Conservation (phyloP, 2,888 invertebrate species). For the Phalangium opilio region DNA sequence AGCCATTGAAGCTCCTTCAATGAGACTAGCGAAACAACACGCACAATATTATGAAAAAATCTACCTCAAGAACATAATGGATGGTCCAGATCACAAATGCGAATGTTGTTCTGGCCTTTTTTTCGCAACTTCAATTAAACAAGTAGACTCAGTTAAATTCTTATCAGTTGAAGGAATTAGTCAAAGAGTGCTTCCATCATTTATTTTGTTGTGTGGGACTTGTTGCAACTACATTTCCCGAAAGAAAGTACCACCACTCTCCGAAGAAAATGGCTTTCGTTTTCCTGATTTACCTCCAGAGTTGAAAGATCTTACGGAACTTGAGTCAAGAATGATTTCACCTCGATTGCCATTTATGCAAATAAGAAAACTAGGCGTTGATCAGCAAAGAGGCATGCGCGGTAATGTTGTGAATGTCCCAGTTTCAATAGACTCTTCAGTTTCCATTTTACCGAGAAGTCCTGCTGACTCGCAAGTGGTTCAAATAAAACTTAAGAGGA, state of each 20-base stretch:
- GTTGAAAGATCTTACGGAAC: slow-evolving; percentile 1
- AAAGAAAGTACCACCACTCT: too few relatives aligned
- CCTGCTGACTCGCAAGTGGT: too few relatives aligned
- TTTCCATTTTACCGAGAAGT: too few relatives aligned
- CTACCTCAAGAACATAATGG: not conserved
- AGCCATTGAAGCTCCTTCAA: too few relatives aligned
- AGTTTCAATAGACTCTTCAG: slow-evolving; percentile 5
- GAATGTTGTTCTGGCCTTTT: not conserved
- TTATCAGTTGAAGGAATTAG: too few relatives aligned
- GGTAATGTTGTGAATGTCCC: slow-evolving; percentile 26
- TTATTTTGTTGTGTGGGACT: too few relatives aligned
- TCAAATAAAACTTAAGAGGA: too few relatives aligned
- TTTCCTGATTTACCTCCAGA: not conserved
- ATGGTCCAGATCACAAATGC: not conserved
- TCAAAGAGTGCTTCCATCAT: too few relatives aligned
- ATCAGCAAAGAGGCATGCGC: slow-evolving; percentile 17
- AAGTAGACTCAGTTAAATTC: not conserved
- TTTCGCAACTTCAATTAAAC: not conserved
- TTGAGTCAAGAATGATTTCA: slow-evolving; percentile 29
- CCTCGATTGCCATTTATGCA: slow-evolving; percentile 29
- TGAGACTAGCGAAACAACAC: too few relatives aligned
- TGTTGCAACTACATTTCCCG: too few relatives aligned
- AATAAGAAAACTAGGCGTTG: slow-evolving; percentile 24
- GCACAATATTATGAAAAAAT: too few relatives aligned
- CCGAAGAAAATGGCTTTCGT: too few relatives aligned